Percentiles rank a stretch among this genome's conserved stretches.
Conservation (phyloP, 1,140 invertebrate species). For the Triops longicaudatus region DNA sequence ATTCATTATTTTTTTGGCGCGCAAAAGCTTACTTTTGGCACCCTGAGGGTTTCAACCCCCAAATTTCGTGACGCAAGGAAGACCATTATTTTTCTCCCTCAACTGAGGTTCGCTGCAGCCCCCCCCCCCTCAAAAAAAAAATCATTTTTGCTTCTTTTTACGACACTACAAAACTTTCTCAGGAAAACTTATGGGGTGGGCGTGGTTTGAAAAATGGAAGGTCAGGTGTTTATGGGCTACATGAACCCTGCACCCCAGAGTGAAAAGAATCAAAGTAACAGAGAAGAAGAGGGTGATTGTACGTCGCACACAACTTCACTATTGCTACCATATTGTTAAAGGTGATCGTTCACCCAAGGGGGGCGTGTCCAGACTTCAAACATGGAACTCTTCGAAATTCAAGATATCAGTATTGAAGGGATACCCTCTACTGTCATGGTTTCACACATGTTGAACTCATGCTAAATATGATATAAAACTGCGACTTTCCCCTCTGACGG, state of each 20-base stretch:
- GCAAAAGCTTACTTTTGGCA: neutral
- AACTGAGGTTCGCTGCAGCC: neutral
- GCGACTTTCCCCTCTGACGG: neutral
- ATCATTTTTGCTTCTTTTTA: neutral
- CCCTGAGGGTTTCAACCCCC: neutral
- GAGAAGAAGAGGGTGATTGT: neutral
- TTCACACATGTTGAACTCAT: slow-evolving; percentile 12
- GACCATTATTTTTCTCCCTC: neutral
- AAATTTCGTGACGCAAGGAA: neutral
- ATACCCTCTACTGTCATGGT: slow-evolving; percentile 14
- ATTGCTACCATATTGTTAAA: slow-evolving; percentile 15
- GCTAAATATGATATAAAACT: slow-evolving; percentile 3
- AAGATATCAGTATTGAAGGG: neutral
- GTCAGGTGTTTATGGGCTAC: neutral
- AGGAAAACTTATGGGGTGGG: neutral
- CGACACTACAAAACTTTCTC: neutral
- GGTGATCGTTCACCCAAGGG: neutral
- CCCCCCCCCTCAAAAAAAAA: too few species aligned
- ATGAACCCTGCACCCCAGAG: neutral
- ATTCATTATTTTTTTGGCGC: neutral
- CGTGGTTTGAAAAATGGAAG: neutral
- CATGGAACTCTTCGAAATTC: neutral
- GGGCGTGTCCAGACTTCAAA: neutral
- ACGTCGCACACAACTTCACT: slow-evolving; percentile 7
- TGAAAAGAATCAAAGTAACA: neutral